Conservation (phyloP, 2,888 invertebrate genomes). For the Agrenia bidenticulata region DNA sequence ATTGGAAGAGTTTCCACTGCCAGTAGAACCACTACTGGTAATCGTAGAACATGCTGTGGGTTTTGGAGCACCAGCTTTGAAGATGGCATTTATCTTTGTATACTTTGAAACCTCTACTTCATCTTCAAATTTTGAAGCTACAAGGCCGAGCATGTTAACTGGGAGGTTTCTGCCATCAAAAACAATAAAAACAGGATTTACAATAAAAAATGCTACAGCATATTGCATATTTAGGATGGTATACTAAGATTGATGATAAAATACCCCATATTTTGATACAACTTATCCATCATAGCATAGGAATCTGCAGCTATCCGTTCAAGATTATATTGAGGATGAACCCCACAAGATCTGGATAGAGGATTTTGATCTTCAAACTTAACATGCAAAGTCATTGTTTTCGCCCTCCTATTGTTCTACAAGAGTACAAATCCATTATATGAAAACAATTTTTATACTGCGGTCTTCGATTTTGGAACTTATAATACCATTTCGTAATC, state of each 20-base stretch:
- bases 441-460: not conserved
- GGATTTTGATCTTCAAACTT: conserved; percentile 61
- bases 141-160: conserved; percentile 55
- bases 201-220: conserved; percentile 5
- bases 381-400: conserved; percentile 74
- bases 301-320: conserved; percentile 68
- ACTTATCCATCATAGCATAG: conserved; percentile 67
- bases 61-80: conserved; percentile 17
- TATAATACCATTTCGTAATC: conserved; percentile 62
- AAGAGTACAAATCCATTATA: conserved; percentile 43
- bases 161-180: conserved; percentile 54
- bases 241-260: not conserved
- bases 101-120: conserved; percentile 33
- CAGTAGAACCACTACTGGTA: not conserved
- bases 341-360: conserved; percentile 56
- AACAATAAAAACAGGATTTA: conserved; percentile 12
- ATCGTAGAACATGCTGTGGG: not conserved
- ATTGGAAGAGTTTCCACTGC: not conserved
- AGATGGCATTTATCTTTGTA: conserved; percentile 43
- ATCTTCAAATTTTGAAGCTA: conserved; percentile 56
- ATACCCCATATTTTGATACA: conserved; percentile 50
- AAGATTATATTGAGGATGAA: conserved; percentile 65
- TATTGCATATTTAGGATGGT: not conserved
- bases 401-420: conserved; percentile 79
- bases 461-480: too few relatives aligned